Base-by-base conservation (phyloP, 92 coral and sea anemone species). In the Nematostella vectensis region DNA sequence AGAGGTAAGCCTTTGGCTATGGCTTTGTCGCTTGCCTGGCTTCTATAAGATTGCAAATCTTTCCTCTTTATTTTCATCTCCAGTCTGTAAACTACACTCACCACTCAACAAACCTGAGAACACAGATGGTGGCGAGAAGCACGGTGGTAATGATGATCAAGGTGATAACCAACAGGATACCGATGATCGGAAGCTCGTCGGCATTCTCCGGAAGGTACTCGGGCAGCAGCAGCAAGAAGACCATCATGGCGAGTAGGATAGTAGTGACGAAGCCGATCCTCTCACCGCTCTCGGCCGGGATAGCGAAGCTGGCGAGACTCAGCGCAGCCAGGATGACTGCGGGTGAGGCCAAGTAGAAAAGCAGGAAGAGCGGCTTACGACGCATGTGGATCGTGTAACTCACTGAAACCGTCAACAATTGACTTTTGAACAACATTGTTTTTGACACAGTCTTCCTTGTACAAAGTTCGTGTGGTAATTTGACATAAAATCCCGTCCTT, bases 251-350 rank as follows among this genome's bases (percentile, higher is more conserved):
- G 2, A 83, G 54, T 21, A 83, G 74, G 8, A 83, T 54, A 11
- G 94, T 83, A 13, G 78, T 83, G 21, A 79, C 79, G 36, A 83
- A 83, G 2, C 87, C 83, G 11, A 83, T 67, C 44, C 94, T 61
- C 27, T 83, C 94, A 11, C 94, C 94, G 31, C 87, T 79, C 37
- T 83, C 74, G 16, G 72, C 59, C 27, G 85, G 94, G 27, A 83
- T 70, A 31, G 69, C 58, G 65, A 79, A 83, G 36, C 87, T 79
- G 15, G 56, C 28, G 1, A 83, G 48, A 16, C 87, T 68, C 16
- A 83, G 31, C 29, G 65, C 1, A 25, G 70, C 74, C 0, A 83
- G 74, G 13, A 79, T 57, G 24, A 61, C 47, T 28, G 72, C 59
- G 1, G 94, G 94, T 3, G 72, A 49, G 33, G 70, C 28, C 0